phyloP scores from a whole-genome alignment of 2,113 vertebrate genomes.

The Tragulus kanchil region DNA sequence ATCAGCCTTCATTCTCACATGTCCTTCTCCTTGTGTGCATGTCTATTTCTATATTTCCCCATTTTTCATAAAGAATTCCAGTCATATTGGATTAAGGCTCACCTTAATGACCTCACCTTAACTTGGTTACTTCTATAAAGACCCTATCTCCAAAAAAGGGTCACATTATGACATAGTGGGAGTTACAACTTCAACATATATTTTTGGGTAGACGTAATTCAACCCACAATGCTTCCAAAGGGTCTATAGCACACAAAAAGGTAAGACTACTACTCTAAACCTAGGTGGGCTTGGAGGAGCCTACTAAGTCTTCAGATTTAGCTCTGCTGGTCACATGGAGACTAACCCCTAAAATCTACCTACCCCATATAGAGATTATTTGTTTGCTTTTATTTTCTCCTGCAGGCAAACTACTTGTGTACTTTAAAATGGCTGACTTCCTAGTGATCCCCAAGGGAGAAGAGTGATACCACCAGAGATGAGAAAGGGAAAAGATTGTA shows the following conservation, averaged over 20 bases:
- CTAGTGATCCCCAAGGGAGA: background rate
- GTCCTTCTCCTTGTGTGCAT: background rate
- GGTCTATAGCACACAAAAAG: background rate
- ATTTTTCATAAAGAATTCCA: background rate
- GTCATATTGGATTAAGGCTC: background rate
- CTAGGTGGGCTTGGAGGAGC: background rate
- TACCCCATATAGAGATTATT: background rate
- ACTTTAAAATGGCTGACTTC: slow-evolving; percentile 66
- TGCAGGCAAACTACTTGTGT: background rate
- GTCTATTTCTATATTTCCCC: background rate
- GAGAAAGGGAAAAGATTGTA: slow-evolving; percentile 61
- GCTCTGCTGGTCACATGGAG: background rate
- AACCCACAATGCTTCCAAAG: background rate
- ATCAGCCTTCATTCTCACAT: background rate
- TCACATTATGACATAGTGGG: background rate
- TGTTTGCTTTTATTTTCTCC: slow-evolving; percentile 31
- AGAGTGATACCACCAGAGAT: slow-evolving; percentile 51
- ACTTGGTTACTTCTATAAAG: background rate
- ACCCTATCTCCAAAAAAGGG: background rate
- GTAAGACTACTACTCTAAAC: background rate
- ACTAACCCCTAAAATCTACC: background rate
- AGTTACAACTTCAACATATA: background rate
- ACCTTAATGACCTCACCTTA: background rate
- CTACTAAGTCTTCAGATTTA: background rate
- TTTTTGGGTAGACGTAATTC: background rate